Conservation (phyloP, 2,113 vertebrate species). For the Gymnogyps californianus region DNA sequence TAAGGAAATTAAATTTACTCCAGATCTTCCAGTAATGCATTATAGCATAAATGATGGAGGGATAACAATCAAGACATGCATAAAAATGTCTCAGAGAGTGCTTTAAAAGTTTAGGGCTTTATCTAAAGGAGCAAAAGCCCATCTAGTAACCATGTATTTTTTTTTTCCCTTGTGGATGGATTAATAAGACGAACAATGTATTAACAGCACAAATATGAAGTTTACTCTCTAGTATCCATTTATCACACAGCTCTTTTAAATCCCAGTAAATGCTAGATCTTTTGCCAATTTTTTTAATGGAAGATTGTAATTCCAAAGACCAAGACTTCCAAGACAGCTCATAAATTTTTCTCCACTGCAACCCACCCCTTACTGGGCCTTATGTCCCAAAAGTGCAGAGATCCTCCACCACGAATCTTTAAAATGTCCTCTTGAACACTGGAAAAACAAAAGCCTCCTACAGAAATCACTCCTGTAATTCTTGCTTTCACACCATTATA, state of each 20-base stretch:
- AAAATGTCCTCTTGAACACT: neutral
- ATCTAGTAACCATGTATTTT: neutral
- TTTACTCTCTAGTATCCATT: neutral
- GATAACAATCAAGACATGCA: constrained; percentile 36
- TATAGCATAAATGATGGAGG: constrained; percentile 43
- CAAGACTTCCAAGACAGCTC: neutral
- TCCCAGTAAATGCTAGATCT: neutral
- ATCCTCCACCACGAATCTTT: neutral
- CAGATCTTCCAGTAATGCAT: constrained; percentile 48
- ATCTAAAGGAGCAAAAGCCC: neutral
- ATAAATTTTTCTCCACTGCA: neutral
- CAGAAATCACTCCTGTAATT: neutral
- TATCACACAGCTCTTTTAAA: neutral
- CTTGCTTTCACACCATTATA: neutral
- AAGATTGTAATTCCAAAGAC: neutral
- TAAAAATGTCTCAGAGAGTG: constrained; percentile 13
- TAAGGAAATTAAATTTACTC: constrained; percentile 67
- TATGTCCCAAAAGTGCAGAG: neutral
- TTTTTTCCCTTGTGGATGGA: neutral
- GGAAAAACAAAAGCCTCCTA: neutral
- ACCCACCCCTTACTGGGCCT: neutral
- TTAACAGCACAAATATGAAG: neutral
- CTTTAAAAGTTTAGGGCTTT: neutral
- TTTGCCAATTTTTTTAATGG: neutral
- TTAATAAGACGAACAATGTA: neutral